A percentile compares a stretch with the other conserved stretches of the same genome.
phyloP scores from a whole-genome alignment of 2,113 vertebrate species.

The Mesembrinibis cayennensis region DNA sequence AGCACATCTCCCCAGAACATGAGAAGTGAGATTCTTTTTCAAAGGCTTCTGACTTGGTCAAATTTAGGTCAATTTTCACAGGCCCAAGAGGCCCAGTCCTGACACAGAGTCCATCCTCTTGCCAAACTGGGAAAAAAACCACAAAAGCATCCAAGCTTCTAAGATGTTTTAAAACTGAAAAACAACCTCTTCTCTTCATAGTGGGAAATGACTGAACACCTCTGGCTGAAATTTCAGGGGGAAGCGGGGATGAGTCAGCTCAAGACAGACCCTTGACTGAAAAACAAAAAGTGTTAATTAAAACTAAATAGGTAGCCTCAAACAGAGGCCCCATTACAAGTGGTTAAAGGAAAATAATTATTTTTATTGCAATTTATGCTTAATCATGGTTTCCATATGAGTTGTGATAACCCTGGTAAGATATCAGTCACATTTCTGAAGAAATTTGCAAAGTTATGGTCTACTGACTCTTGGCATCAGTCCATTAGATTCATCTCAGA shows the following conservation, averaged over 20 bases:
- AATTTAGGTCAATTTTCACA: conserved; percentile 32
- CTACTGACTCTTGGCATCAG: background rate
- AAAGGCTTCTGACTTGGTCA: conserved; percentile 8
- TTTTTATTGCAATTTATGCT: background rate
- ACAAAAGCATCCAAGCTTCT: background rate
- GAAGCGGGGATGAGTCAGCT: background rate
- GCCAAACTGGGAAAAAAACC: background rate
- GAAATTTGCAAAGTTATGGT: background rate
- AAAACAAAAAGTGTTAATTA: background rate
- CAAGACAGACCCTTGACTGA: background rate
- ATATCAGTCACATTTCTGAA: background rate
- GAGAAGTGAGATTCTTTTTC: background rate
- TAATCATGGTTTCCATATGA: background rate
- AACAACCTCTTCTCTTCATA: background rate
- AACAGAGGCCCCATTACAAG: background rate
- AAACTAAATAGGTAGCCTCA: background rate
- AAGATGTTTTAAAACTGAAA: background rate
- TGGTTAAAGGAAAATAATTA: background rate
- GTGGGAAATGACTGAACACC: background rate
- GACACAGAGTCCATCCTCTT: background rate
- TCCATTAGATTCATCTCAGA: background rate
- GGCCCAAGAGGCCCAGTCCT: background rate
- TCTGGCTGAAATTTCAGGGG: background rate
- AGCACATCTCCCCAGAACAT: background rate
- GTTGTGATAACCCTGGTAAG: background rate